phyloP scores from a whole-genome alignment of 2,797 vertebrate genomes.

The Eurystomus glaucurus region DNA sequence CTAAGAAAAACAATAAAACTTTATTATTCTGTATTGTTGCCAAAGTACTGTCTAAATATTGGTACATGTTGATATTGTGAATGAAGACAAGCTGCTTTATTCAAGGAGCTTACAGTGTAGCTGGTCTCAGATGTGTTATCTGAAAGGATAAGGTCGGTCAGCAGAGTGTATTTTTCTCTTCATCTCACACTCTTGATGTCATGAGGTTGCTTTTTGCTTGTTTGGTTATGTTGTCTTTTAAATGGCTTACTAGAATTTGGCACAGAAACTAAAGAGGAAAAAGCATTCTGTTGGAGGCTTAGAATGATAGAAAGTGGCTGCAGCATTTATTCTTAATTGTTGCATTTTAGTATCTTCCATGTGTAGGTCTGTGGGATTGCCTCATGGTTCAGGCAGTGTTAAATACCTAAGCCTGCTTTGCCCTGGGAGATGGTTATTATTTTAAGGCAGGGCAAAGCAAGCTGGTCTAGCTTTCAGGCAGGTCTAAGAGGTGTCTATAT shows the following conservation, averaged over 20 bases:
- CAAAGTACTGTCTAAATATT: not conserved
- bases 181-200: accelerated
- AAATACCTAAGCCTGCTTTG: not conserved
- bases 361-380: not conserved
- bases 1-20: not conserved
- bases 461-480: not conserved
- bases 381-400: not conserved
- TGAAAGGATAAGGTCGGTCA: not conserved
- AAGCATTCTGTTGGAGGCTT: not conserved
- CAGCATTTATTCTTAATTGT: not conserved
- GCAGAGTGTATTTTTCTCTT: not conserved
- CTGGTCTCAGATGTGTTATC: not conserved
- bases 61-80: not conserved
- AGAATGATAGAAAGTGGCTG: not conserved
- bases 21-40: not conserved
- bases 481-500: not conserved
- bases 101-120: not conserved
- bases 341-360: not conserved
- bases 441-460: not conserved
- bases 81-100: not conserved
- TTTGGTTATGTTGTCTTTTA: not conserved
- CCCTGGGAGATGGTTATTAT: not conserved
- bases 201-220: not conserved
- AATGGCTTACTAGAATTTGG: not conserved
- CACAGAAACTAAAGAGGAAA: not conserved